phyloP scores from a whole-genome alignment of 2,113 vertebrate species.

The Corvus moneduloides region DNA sequence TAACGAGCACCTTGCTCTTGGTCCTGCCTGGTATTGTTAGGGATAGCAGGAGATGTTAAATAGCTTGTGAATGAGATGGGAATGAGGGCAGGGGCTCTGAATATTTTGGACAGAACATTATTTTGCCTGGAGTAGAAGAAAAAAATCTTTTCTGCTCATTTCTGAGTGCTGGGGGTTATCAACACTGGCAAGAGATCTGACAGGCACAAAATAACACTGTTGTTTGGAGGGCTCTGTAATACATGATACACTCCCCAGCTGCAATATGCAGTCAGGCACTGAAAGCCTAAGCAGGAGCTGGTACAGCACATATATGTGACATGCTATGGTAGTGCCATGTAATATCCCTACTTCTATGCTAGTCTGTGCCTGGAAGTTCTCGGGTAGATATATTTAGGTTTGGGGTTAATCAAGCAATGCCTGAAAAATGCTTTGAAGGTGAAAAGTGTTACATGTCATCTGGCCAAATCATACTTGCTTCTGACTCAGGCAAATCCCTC shows the following conservation, averaged over 20 bases:
- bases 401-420: slow-evolving; percentile 18
- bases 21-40: neutral
- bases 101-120: neutral
- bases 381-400: slow-evolving; percentile 24
- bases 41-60: neutral
- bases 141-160: slow-evolving; percentile 40
- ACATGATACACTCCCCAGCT: neutral
- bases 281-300: neutral
- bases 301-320: neutral
- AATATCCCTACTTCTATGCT: neutral
- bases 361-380: neutral
- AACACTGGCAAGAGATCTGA: slow-evolving; percentile 35
- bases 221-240: slow-evolving; percentile 20
- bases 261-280: neutral
- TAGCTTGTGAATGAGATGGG: neutral
- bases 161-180: slow-evolving; percentile 34
- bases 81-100: neutral
- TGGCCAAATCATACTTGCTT: slow-evolving; percentile 34
- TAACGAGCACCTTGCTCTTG: slow-evolving; percentile 34
- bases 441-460: slow-evolving; percentile 31
- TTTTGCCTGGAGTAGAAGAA: neutral
- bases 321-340: neutral
- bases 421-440: slow-evolving; percentile 55
- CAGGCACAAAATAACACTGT: neutral
- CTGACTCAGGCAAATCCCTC: slow-evolving; percentile 54